phyloP scores from a whole-genome alignment of 2,888 invertebrate species.

The Ophion slaviceki region DNA sequence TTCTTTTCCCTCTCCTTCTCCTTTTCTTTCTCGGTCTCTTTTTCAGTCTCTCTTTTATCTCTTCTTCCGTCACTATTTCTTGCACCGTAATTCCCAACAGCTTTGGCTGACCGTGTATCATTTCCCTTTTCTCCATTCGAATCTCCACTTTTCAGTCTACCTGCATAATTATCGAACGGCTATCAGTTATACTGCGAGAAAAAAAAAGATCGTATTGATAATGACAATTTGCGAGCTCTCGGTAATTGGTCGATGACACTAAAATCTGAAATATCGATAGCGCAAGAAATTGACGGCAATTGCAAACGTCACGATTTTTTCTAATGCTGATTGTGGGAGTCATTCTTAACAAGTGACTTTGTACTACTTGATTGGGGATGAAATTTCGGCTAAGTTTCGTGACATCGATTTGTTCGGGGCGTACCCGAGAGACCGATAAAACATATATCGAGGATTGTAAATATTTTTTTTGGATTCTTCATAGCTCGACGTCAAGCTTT shows the following conservation, averaged over 20 bases:
- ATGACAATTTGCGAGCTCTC: background rate
- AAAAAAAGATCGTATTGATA: background rate
- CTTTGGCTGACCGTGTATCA: background rate
- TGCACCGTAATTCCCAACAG: constrained; percentile 14
- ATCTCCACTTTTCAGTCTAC: background rate
- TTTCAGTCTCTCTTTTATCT: background rate
- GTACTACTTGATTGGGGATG: too few relatives aligned
- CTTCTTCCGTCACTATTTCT: background rate
- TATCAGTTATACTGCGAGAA: background rate
- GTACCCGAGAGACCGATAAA: too few relatives aligned
- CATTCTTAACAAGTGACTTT: too few relatives aligned
- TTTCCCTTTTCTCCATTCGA: background rate
- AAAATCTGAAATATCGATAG: background rate
- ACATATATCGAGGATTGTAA: too few relatives aligned
- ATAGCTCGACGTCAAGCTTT: too few relatives aligned
- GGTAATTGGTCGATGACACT: background rate
- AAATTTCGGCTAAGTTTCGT: too few relatives aligned
- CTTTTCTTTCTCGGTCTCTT: background rate
- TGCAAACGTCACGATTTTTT: background rate
- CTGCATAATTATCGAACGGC: constrained; percentile 6
- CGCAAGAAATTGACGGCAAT: background rate
- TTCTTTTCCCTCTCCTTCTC: background rate
- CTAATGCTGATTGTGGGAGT: too few relatives aligned
- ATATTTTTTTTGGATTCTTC: too few relatives aligned
- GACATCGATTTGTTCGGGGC: too few relatives aligned